Evolutionary conservation across 2,113 vertebrate genomes (phyloP).

Genomic region (Nothocercus nigrocapillus): DNA sequence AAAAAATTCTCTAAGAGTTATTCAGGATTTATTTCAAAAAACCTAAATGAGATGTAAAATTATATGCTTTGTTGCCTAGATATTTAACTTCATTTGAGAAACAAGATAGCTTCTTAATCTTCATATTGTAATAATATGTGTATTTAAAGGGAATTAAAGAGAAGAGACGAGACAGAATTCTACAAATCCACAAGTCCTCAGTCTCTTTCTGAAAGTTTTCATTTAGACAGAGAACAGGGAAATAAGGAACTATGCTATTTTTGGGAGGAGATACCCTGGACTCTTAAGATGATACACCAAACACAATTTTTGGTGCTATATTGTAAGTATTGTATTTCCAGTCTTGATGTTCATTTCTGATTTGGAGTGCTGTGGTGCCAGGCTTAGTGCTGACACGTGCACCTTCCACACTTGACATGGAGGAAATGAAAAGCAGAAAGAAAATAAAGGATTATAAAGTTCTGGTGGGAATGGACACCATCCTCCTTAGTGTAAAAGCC

Average conservation of each 20-base stretch:
- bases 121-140: not conserved
- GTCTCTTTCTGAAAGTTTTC: not conserved
- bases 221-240: not conserved
- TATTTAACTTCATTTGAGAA: not conserved
- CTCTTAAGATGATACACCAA: not conserved
- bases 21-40: not conserved
- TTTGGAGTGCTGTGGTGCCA: fast-evolving
- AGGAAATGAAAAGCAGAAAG: not conserved
- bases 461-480: not conserved
- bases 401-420: fast-evolving
- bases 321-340: not conserved
- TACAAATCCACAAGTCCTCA: not conserved
- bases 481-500: not conserved
- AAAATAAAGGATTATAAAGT: not conserved
- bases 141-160: not conserved
- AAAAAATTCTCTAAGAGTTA: not conserved
- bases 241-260: not conserved
- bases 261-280: not conserved
- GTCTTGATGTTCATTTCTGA: not conserved
- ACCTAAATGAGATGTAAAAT: not conserved
- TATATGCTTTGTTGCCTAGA: not conserved
- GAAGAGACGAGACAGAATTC: not conserved
- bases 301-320: not conserved
- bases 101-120: not conserved
- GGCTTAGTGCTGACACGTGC: fast-evolving